Base-by-base conservation (phyloP, 2,797 vertebrate species). In the Tapera naevia region DNA sequence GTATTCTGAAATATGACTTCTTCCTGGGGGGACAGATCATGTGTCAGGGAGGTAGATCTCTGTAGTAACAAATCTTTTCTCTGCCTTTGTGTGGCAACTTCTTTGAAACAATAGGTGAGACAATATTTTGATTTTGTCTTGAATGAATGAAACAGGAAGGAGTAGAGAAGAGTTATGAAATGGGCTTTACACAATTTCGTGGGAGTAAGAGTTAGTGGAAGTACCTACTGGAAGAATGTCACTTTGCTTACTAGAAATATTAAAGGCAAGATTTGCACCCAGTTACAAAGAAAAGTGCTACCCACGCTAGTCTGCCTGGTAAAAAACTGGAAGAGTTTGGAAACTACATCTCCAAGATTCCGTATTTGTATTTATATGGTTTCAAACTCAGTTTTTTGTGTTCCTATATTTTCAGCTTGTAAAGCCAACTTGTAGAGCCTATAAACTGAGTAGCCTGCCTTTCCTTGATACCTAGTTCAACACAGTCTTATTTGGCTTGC, bases 261-360 rank as follows among this genome's bases (percentile, higher is more conserved):
- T 57, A 24, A 76, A 84, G 67, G 23, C 13, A 73, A 64, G 62
- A 39, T 27, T 10, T 71, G 21, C 39, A 53, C 17, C 8, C 28
- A 23, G 16, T 46, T 65, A 54, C 3, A 69, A 37, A 28, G 37
- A 57, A 27, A 28, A 25, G 1, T 7, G 10, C 62, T 82, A 30
- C 6, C 5, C 2, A 0, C n/a, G 8, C 32, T 51, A 14, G n/a
- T 75, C 5, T 53, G 2, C 11, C 1, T 73, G 50, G 17, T 86
- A 57, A 74, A 32, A 79, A 88, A 65, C 24, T 18, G 24, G 3
- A 86, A 65, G 30, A 88, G 64, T 11, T n/a, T 19, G 23, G 60
- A 19, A 57, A 45, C 7, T 85, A 27, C 6, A 18, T 6, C 3
- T 76, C 62, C 12, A 39, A 18, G n/a, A 45, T 45, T 71, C 6